phyloP scores from a whole-genome alignment of 2,113 vertebrate genomes.

The Ceratotherium simum region DNA sequence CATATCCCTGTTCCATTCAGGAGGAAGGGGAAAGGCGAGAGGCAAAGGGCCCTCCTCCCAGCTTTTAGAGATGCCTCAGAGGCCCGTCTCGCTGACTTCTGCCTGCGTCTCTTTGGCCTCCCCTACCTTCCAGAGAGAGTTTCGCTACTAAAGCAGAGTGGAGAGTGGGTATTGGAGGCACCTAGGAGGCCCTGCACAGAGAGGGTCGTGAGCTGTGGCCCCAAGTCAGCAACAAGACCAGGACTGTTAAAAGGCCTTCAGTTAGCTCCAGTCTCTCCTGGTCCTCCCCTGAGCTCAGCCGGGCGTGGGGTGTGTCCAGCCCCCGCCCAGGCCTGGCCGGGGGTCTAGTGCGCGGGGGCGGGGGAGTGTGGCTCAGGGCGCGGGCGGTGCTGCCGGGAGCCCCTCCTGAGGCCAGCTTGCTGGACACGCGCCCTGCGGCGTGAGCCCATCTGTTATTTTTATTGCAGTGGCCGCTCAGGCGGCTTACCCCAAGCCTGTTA shows the following conservation, averaged over 20 bases:
- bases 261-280: not conserved
- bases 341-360: accelerated
- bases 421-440: not conserved
- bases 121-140: not conserved
- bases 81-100: not conserved
- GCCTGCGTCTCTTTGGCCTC: not conserved
- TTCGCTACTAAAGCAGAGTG: not conserved
- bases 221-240: not conserved
- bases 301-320: accelerated
- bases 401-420: not conserved
- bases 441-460: not conserved
- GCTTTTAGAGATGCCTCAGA: not conserved
- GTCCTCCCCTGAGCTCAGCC: not conserved
- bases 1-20: not conserved
- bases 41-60: not conserved
- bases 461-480: not conserved
- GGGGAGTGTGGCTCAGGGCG: accelerated
- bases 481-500: not conserved
- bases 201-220: accelerated
- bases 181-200: not conserved
- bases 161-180: not conserved
- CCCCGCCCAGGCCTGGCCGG: not conserved
- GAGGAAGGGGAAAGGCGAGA: not conserved
- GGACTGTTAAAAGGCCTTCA: not conserved
- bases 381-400: no score